Percentiles rank a stretch among this genome's conserved stretches.
These are phyloP conservation scores for Pogona vitticeps DNA, from an alignment of 2,113 vertebrate species.

Conservation along the genomic window DNA sequence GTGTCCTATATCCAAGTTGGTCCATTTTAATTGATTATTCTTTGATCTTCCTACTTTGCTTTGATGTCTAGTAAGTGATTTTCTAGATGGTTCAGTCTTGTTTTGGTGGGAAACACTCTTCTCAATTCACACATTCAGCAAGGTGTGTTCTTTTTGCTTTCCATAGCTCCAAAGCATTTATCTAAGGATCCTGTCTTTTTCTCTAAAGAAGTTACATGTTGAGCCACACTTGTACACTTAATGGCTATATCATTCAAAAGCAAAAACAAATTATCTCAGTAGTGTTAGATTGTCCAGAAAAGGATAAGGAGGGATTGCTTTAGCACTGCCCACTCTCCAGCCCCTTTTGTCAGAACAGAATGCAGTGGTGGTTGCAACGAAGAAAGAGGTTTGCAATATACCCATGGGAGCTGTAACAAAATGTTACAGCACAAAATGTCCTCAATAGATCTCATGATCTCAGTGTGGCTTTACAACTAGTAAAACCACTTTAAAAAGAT, in stretches of 20 bases:
- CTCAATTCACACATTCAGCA: too few species aligned
- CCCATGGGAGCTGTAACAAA: neutral
- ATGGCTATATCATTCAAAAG: neutral
- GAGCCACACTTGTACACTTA: neutral
- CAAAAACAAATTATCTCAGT: neutral
- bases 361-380: neutral
- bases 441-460: too few species aligned
- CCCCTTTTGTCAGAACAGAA: neutral
- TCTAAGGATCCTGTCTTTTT: neutral
- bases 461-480: too few species aligned
- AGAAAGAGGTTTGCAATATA: neutral
- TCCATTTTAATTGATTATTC: too few species aligned
- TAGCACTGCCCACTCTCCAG: accelerated
- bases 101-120: too few species aligned
- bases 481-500: too few species aligned
- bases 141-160: too few species aligned
- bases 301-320: neutral
- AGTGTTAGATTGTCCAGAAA: neutral
- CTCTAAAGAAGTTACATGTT: conserved; percentile 33
- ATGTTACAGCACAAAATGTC: neutral
- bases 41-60: too few species aligned
- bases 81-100: too few species aligned
- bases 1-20: too few species aligned
- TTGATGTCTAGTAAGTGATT: too few species aligned
- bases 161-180: too few species aligned